phyloP scores from a whole-genome alignment of 2,797 vertebrate species.

The Amphiprion clarkii region DNA sequence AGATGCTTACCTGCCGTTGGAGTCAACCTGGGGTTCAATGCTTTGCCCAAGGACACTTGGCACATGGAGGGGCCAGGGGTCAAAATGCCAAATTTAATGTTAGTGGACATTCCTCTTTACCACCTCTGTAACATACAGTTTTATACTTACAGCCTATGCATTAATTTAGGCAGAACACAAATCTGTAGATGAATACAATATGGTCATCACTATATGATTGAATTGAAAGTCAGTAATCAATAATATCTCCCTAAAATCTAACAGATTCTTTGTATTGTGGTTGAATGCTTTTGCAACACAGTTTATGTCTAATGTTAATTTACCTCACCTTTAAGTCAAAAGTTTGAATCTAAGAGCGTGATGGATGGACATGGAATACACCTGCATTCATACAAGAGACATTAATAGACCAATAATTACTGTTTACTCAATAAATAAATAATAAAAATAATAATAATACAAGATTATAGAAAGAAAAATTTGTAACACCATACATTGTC shows the following conservation, averaged over 20 bases:
- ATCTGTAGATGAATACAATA: background rate
- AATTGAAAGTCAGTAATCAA: background rate
- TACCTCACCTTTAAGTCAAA: background rate
- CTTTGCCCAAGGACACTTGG: too few relatives aligned
- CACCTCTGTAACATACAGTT: too few relatives aligned
- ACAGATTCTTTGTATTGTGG: background rate
- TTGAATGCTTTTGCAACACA: too few relatives aligned
- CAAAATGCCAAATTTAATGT: too few relatives aligned
- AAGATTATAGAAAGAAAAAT: background rate
- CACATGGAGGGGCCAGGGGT: too few relatives aligned
- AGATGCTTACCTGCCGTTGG: too few relatives aligned
- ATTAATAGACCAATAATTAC: background rate
- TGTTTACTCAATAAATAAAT: background rate
- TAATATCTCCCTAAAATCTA: too few relatives aligned
- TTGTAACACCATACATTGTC: background rate
- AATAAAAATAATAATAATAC: background rate
- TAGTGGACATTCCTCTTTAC: too few relatives aligned
- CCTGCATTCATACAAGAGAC: background rate
- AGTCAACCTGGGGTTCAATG: too few relatives aligned
- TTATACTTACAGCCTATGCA: background rate
- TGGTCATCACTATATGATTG: background rate
- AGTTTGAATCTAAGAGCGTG: background rate
- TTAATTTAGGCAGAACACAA: background rate
- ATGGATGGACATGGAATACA: background rate
- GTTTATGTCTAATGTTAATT: background rate